Evolutionary conservation across 2,113 vertebrate species (phyloP).

Genomic region (Seriola rivoliana): DNA sequence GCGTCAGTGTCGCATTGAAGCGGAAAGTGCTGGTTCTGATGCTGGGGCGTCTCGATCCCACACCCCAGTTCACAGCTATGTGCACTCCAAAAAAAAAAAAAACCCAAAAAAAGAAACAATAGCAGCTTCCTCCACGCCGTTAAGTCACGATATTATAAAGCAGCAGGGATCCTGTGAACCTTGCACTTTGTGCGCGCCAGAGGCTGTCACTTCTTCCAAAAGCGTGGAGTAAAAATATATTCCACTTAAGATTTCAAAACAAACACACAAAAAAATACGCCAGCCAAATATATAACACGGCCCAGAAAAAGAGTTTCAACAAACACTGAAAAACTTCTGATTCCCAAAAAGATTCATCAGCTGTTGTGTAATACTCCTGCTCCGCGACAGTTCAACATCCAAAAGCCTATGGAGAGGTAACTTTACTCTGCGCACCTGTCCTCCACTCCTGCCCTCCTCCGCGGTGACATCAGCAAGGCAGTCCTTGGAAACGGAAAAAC

Average conservation of each 20-base stretch:
- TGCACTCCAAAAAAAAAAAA: background rate
- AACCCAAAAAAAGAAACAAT: background rate
- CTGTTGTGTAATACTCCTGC: conserved; percentile 3
- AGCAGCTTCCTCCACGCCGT: background rate
- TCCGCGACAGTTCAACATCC: conserved; percentile 23
- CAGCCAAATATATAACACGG: background rate
- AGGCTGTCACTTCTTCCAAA: background rate
- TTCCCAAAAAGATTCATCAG: background rate
- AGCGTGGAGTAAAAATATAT: background rate
- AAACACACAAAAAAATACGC: background rate
- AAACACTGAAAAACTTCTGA: background rate
- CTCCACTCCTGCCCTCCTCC: conserved; percentile 51
- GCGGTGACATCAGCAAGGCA: conserved; percentile 74
- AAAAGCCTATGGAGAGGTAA: conserved; percentile 35
- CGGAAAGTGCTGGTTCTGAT: conserved; percentile 49
- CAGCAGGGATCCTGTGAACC: background rate
- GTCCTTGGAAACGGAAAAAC: conserved; percentile 78
- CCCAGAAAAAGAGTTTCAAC: background rate
- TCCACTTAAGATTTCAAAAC: conserved; percentile 10
- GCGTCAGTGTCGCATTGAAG: conserved; percentile 78
- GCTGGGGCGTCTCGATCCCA: conserved; percentile 47
- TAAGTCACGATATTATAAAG: background rate
- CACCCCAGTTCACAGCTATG: conserved; percentile 41
- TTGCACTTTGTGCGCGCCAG: conserved; percentile 14
- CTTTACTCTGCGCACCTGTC: conserved; percentile 78